phyloP scores from a whole-genome alignment of 1,140 invertebrate species.

The Hermetia illucens region DNA sequence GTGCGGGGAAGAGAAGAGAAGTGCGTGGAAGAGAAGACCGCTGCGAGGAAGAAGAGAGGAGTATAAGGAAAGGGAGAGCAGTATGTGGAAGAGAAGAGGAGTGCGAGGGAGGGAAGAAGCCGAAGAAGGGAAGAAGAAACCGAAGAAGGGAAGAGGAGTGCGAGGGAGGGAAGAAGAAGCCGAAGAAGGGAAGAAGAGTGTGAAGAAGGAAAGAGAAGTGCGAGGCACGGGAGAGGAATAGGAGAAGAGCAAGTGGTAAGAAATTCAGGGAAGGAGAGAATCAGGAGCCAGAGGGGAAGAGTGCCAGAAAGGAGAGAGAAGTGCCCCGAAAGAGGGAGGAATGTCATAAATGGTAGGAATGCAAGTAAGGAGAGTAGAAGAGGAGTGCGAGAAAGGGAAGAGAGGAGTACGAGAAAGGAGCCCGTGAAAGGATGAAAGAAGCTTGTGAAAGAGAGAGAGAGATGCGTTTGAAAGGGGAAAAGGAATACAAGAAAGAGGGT shows the following conservation, averaged over 20 bases:
- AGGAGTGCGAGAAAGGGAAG: neutral
- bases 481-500: no score
- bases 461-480: no score
- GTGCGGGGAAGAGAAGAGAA: neutral
- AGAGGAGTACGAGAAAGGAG: neutral
- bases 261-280: conserved; percentile 1
- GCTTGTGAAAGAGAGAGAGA: no score
- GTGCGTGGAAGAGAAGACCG: neutral
- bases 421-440: neutral
- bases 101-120: neutral
- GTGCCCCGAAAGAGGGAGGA: neutral
- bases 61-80: neutral
- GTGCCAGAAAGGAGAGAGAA: neutral
- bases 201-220: neutral
- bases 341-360: neutral
- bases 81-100: neutral
- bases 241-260: neutral
- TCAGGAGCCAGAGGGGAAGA: neutral
- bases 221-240: neutral
- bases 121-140: neutral
- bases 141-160: neutral
- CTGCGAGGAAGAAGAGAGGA: neutral
- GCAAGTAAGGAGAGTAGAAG: neutral
- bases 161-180: conserved; percentile 3
- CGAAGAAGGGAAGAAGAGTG: conserved; percentile 1